Conservation (phyloP, 2,888 invertebrate genomes). For the Philhelius pedissequus region DNA sequence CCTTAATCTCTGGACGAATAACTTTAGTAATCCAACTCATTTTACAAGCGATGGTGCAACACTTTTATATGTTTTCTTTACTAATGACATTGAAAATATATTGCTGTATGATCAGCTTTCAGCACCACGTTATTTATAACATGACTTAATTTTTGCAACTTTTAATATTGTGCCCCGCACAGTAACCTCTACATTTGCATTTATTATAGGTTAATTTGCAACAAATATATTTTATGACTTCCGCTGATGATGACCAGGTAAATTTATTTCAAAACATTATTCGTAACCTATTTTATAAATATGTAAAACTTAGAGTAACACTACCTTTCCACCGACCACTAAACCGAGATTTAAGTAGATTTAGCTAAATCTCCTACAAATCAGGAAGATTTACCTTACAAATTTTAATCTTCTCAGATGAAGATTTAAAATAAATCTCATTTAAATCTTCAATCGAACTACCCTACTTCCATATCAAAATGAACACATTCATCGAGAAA, state of each 20-base stretch:
- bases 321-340: too few relatives aligned
- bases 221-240: background rate
- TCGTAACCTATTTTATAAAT: background rate
- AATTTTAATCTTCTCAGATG: too few relatives aligned
- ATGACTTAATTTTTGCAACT: background rate
- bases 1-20: background rate
- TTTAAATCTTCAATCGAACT: too few relatives aligned
- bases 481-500: too few relatives aligned
- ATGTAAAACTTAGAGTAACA: background rate
- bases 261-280: background rate
- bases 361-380: too few relatives aligned
- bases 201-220: background rate
- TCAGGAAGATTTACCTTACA: too few relatives aligned
- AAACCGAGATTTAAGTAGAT: too few relatives aligned
- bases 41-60: background rate
- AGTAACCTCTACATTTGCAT: background rate
- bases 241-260: background rate
- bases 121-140: background rate
- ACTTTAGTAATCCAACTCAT: background rate
- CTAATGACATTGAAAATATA: background rate
- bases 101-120: background rate
- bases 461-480: too few relatives aligned
- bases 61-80: background rate
- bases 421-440: too few relatives aligned
- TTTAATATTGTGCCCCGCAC: background rate